Evolutionary conservation across 2,888 invertebrate species (phyloP), one percentile per base, ranked within the genome.

Genomic region (Xiphydria camelus): DNA sequence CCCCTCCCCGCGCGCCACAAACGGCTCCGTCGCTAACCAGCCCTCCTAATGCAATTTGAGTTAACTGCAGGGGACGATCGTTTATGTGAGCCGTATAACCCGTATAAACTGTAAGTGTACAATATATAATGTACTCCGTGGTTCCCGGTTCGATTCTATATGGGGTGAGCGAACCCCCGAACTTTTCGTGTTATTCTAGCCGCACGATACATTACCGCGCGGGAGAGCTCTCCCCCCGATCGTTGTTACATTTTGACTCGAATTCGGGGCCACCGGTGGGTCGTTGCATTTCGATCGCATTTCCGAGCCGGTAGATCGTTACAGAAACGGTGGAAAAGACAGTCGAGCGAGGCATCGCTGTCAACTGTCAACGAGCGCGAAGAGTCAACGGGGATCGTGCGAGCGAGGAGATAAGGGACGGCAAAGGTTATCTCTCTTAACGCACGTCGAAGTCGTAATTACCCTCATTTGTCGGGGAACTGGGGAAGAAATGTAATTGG

Each of bases 31-130:
- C 55, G 51, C 52, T 53, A 58, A 52, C 53, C 61, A 56, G 57
- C 59, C 59, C 59, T 57, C 62, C 52, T 69, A 69, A 69, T 69
- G 64, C 67, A 69, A 69, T 68, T 69, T 68, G 65, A 69, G 69
- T 67, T 69, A 67, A 69, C 69, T 66, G 60, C 63, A 57, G 61
- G 55, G 64, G 66, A 57, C 56, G 61, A 63, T 59, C 57, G 56
- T 57, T 55, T 66, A 61, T 63, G 35, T 50, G 43, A 31, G 20
- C 29, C 34, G 41, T 36, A 45, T 34, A 44, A 38, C 40, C 44
- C 53, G 61, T 59, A 62, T 62, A 62, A 62, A 62, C 62, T 62
- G 55, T 55, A 53, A 62, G 62, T 57, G 59, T 59, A 62, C 62
- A 62, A 61, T 61, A 50, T 59, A 49, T 60, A 61, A 61, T 61